Evolutionary conservation across 2,888 invertebrate genomes (phyloP).

Genomic region (Dyspetes luteomarginatus): DNA sequence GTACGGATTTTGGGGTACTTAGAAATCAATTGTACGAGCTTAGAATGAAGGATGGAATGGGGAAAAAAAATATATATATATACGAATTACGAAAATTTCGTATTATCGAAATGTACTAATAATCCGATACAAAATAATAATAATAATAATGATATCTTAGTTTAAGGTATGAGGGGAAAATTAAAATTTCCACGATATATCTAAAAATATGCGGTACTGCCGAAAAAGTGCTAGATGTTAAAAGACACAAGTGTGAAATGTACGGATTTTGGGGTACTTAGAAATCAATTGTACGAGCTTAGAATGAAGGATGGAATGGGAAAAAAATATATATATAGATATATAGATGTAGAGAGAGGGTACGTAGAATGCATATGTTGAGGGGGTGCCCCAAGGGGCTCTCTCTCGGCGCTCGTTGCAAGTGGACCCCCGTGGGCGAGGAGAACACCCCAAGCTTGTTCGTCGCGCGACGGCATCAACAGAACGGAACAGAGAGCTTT

Average conservation of each 20-base stretch:
- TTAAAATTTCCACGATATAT: background rate
- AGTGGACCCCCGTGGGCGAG: slow-evolving; percentile 80
- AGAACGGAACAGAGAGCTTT: slow-evolving; percentile 60
- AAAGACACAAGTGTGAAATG: slow-evolving; percentile 75
- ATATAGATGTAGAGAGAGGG: slow-evolving; percentile 44
- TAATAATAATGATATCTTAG: too few relatives aligned
- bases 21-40: slow-evolving; percentile 81
- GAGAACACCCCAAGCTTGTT: slow-evolving; percentile 72
- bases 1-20: slow-evolving; percentile 79
- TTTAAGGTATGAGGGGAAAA: background rate
- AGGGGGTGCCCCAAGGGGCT: slow-evolving; percentile 78
- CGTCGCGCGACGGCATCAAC: slow-evolving; percentile 46
- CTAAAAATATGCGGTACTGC: background rate
- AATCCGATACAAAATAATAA: too few relatives aligned
- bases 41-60: slow-evolving; percentile 62
- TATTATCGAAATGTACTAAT: too few relatives aligned
- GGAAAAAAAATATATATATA: too few relatives aligned
- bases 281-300: slow-evolving; percentile 81
- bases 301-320: slow-evolving; percentile 61
- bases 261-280: slow-evolving; percentile 79
- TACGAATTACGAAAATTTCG: too few relatives aligned
- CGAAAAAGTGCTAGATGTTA: slow-evolving; percentile 76
- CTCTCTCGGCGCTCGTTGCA: slow-evolving; percentile 74
- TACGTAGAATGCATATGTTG: slow-evolving; percentile 81
- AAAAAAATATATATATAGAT: too few relatives aligned